phyloP scores from a whole-genome alignment of 1,140 invertebrate species.

The Drosophila eugracilis region DNA sequence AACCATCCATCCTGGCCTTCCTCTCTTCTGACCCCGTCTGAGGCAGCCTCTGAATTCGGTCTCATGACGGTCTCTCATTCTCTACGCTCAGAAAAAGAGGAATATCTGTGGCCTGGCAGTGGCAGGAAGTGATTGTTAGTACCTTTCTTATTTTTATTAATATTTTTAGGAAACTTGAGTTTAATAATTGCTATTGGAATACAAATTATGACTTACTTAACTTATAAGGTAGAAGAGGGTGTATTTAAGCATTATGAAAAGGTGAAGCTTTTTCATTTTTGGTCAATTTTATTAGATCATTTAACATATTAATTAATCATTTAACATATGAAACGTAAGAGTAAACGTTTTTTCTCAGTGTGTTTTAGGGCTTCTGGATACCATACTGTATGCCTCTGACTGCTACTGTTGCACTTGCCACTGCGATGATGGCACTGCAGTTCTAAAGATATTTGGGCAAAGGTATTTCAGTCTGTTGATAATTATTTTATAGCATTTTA shows the following conservation, averaged over 20 bases:
- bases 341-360: neutral
- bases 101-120: neutral
- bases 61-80: constrained; percentile 51
- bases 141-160: neutral
- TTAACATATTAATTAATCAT: neutral
- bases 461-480: too few relatives aligned
- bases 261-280: too few relatives aligned
- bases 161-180: too few relatives aligned
- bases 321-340: neutral
- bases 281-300: too few relatives aligned
- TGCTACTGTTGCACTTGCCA: constrained; percentile 10
- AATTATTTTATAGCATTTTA: too few relatives aligned
- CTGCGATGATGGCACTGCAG: constrained; percentile 27
- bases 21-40: constrained; percentile 9
- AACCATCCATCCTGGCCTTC: neutral
- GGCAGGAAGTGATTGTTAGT: neutral
- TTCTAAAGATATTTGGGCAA: too few relatives aligned
- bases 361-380: neutral
- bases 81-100: neutral
- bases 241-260: too few relatives aligned
- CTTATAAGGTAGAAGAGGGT: too few relatives aligned
- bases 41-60: constrained; percentile 62
- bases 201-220: too few relatives aligned
- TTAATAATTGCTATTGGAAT: too few relatives aligned
- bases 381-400: constrained; percentile 3